These are phyloP conservation scores for Sarotherodon lohbergeri DNA, from an alignment of 2,113 vertebrate genomes.

Conservation along the genomic window DNA sequence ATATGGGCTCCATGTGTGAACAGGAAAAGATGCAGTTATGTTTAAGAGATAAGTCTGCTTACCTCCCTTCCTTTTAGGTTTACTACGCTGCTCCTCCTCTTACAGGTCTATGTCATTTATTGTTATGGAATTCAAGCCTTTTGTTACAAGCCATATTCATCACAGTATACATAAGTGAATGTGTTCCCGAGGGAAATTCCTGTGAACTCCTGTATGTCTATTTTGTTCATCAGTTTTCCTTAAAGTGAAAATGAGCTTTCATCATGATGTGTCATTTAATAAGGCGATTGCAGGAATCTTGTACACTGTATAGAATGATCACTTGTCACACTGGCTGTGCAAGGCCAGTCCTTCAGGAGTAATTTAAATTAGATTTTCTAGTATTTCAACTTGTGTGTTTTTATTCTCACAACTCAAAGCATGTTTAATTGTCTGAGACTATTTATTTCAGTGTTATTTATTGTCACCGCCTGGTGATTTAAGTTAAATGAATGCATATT, in stretches of 20 bases:
- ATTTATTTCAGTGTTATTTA: conserved; percentile 63
- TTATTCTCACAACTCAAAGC: neutral
- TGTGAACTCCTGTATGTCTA: neutral
- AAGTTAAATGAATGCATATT: conserved; percentile 45
- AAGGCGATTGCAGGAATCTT: neutral
- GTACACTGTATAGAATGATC: neutral
- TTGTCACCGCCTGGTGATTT: conserved; percentile 12
- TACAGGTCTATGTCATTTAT: neutral
- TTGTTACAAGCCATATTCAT: conserved; percentile 17
- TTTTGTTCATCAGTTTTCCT: neutral
- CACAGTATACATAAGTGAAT: conserved; percentile 8
- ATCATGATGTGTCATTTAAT: neutral
- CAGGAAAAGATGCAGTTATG: neutral
- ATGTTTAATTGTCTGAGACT: conserved; percentile 23
- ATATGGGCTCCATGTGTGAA: neutral
- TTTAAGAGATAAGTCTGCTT: neutral
- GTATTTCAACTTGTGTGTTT: neutral
- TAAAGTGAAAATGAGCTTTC: neutral
- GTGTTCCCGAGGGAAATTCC: neutral
- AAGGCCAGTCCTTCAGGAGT: conserved; percentile 13
- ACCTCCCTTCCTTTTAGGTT: neutral
- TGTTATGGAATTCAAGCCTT: neutral
- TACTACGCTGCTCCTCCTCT: neutral
- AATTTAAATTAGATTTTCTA: neutral
- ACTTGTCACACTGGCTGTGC: neutral